These are phyloP conservation scores for Plagiodera versicolora DNA, from an alignment of 2,888 invertebrate species.

Conservation along the genomic window DNA sequence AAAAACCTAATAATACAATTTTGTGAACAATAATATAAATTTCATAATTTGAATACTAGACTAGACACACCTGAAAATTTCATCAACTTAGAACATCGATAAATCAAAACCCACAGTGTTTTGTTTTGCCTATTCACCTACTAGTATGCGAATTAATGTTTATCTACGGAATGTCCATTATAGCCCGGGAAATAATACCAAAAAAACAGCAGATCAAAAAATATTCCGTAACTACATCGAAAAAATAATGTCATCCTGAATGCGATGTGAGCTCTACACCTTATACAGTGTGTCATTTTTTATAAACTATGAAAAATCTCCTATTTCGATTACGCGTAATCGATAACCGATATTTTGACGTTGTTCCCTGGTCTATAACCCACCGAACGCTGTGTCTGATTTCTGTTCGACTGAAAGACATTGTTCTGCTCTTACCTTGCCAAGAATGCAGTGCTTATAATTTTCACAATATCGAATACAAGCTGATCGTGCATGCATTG, in stretches of 20 bases:
- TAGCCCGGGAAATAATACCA: background rate
- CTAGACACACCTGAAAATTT: background rate
- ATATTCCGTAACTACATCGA: too few relatives aligned
- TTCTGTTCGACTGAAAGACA: conserved; percentile 17
- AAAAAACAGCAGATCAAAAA: too few relatives aligned
- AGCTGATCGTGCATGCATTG: background rate
- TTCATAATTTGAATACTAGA: too few relatives aligned
- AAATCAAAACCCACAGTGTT: background rate
- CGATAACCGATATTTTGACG: background rate
- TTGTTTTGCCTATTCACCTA: background rate
- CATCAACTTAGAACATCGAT: background rate
- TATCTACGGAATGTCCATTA: background rate
- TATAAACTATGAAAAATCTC: too few relatives aligned
- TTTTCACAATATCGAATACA: background rate
- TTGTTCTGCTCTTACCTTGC: conserved; percentile 26
- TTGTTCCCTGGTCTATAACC: background rate
- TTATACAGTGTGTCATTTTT: too few relatives aligned
- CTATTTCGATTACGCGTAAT: too few relatives aligned
- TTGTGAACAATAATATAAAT: too few relatives aligned
- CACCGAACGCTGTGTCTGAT: background rate
- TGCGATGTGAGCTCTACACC: too few relatives aligned
- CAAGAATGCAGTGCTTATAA: conserved; percentile 17
- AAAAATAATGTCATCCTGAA: too few relatives aligned
- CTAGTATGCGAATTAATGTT: background rate
- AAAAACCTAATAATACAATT: too few relatives aligned